phyloP scores from a whole-genome alignment of 2,113 vertebrate species.

The Meriones unguiculatus region DNA sequence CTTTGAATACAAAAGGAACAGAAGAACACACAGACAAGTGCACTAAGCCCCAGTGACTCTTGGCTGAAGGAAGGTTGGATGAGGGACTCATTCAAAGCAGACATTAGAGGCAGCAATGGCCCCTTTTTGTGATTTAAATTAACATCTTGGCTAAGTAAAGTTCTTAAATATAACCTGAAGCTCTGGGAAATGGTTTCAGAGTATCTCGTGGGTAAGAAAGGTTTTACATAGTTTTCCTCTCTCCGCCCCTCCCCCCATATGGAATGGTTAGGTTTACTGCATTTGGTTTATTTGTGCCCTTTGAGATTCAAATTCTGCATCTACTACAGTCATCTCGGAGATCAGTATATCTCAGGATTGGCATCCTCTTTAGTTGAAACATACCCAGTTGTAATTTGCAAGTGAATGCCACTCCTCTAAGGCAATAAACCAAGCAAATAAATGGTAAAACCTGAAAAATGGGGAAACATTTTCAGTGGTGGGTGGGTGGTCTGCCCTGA shows the following conservation, averaged over 20 bases:
- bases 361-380: neutral
- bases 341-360: neutral
- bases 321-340: neutral
- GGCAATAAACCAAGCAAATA: neutral
- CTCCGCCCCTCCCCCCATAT: constrained; percentile 18
- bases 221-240: neutral
- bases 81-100: constrained; percentile 48
- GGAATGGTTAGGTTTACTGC: constrained; percentile 9
- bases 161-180: constrained; percentile 57
- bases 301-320: constrained; percentile 33
- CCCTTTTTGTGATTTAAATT: constrained; percentile 58
- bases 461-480: neutral
- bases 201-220: neutral
- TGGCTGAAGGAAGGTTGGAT: neutral
- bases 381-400: neutral
- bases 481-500: neutral
- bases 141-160: constrained; percentile 55
- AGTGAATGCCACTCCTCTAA: neutral
- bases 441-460: constrained; percentile 13
- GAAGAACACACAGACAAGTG: neutral
- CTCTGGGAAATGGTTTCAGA: constrained; percentile 46
- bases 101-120: neutral
- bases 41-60: neutral
- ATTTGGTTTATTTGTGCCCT: constrained; percentile 19
- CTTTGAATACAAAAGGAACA: constrained; percentile 25